Conservation (phyloP, 2,113 vertebrate genomes). For the Andinoacara biseriatus region DNA sequence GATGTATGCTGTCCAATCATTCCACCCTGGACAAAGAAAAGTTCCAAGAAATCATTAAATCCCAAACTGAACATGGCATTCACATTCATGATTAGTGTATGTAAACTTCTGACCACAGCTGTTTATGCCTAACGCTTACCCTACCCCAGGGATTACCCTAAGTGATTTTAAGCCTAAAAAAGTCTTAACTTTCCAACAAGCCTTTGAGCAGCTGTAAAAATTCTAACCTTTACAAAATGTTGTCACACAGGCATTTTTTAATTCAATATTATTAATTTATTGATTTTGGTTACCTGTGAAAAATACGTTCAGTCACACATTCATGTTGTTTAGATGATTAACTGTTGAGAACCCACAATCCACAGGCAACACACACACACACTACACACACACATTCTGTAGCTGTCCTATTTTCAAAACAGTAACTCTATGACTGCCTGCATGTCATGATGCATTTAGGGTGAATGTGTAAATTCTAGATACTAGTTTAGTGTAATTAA, state of each 20-base stretch:
- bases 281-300: neutral
- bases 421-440: too few relatives aligned
- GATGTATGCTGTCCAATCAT: neutral
- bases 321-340: neutral
- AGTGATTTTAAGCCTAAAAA: neutral
- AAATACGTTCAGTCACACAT: neutral
- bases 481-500: neutral
- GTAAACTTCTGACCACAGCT: neutral
- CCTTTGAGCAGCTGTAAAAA: neutral
- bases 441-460: neutral
- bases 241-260: neutral
- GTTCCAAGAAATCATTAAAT: neutral
- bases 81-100: neutral
- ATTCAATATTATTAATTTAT: neutral
- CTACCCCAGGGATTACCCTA: neutral
- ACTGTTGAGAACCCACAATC: neutral
- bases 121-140: neutral
- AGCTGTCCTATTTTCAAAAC: too few relatives aligned
- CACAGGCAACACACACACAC: neutral
- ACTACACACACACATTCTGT: neutral
- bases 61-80: neutral
- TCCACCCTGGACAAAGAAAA: too few relatives aligned
- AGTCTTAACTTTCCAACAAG: fast-evolving
- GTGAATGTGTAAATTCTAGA: neutral
- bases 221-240: neutral